Base-by-base conservation (phyloP, 2,797 vertebrate species). In the Falco berigora region DNA sequence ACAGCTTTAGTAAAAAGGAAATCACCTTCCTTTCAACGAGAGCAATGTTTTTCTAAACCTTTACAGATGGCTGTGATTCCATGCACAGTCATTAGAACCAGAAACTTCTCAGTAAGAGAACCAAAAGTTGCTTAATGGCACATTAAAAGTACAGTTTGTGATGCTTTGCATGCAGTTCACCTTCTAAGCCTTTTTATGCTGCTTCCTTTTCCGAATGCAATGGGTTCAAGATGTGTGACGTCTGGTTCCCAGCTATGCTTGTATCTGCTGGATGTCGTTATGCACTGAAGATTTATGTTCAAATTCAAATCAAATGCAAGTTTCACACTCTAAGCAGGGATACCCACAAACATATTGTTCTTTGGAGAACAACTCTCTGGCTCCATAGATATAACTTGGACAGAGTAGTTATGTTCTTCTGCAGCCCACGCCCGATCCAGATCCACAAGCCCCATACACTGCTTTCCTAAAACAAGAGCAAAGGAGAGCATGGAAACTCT, bases 381-480 rank as follows among this genome's bases (percentile, higher is more conserved):
- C 97, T 99, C 98, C 99, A 99, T 99, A 58, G 99, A 99, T 88
- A 99, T 98, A 94, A 99, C 98, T 86, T 95, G 97, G 63, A 99
- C 98, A 1, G 97, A 98, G 96, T 99, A 99, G 38, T 98, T 98
- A 23, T 17, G 94, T 86, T 98, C 97, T 98, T 99, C 99, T n/a
- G 99, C 99, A 71, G 98, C 98, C 98, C 98, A 98, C 3, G 99
- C 98, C n/a, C 99, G 98, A 94, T 99, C 99, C 97, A 99, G 96
- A 96, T 99, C 99, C 47, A 99, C 99, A 86, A 99, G 98, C 55
- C 99, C 99, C 99, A 99, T 99, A 88, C 99, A 99, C 68, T 98
- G 98, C 90, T 99, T 98, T 53, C 98, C 98, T 98, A 94, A 84
- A 97, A 98, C 0, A 4, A 96, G n/a, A 96, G 75, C 36, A 88